phyloP scores from a whole-genome alignment of 2,113 vertebrate genomes.

The Crotophaga sulcirostris region DNA sequence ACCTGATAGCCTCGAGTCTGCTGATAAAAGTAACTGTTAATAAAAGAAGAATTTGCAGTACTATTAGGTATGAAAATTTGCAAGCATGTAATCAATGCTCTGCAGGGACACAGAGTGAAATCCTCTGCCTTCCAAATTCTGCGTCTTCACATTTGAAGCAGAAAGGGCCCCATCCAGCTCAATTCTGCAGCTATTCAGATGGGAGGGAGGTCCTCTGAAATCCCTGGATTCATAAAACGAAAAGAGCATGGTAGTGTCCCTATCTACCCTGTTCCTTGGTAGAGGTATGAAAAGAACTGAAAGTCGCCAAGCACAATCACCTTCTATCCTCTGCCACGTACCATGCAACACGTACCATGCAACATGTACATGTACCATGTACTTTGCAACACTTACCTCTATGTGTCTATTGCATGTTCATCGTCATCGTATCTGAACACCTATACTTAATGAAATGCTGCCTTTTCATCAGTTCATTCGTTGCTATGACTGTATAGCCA shows the following conservation, averaged over 20 bases:
- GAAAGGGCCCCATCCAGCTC: not conserved
- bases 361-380: no score
- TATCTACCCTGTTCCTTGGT: not conserved
- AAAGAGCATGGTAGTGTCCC: fast-evolving
- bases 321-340: not conserved
- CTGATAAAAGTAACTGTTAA: not conserved
- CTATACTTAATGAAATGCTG: not conserved
- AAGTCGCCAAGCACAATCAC: not conserved
- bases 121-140: not conserved
- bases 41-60: not conserved
- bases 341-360: no score
- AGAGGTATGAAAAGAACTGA: not conserved
- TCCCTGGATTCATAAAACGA: not conserved
- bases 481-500: not conserved
- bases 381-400: not conserved
- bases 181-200: not conserved
- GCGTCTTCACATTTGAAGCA: not conserved
- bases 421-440: fast-evolving
- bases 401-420: fast-evolving
- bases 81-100: not conserved
- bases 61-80: not conserved
- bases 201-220: not conserved
- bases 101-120: not conserved
- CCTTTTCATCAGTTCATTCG: not conserved
- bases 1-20: not conserved